A percentile compares a stretch with the other conserved stretches of the same genome.
Evolutionary conservation across 2,888 invertebrate species (phyloP).

Genomic region (Agriopis aurantiaria): DNA sequence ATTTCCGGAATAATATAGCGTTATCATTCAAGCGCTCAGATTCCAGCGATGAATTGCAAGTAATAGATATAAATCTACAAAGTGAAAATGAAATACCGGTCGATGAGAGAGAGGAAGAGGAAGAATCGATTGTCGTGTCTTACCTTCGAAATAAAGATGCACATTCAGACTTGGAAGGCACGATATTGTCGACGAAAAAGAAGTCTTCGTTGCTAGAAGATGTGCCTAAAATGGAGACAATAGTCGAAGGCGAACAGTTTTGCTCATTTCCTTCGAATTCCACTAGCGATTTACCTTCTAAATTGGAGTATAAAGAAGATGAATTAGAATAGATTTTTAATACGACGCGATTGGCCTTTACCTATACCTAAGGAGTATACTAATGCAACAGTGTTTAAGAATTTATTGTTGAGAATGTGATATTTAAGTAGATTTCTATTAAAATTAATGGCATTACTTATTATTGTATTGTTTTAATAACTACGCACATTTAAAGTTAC

Average conservation of each 20-base stretch:
- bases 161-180: conserved; percentile 52
- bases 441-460: conserved; percentile 11
- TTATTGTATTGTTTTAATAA: not conserved
- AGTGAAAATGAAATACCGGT: conserved; percentile 61
- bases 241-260: conserved; percentile 63
- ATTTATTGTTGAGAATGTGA: conserved; percentile 9
- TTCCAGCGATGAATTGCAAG: conserved; percentile 60
- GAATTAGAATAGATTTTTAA: conserved; percentile 33
- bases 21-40: conserved; percentile 49
- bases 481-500: not conserved
- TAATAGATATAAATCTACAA: conserved; percentile 65
- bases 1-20: conserved; percentile 41
- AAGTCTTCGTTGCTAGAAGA: conserved; percentile 63
- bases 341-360: conserved; percentile 3
- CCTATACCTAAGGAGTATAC: not conserved
- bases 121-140: conserved; percentile 64
- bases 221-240: conserved; percentile 71
- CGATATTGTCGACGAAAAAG: conserved; percentile 57
- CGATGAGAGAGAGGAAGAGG: conserved; percentile 53
- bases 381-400: conserved; percentile 19
- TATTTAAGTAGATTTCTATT: conserved; percentile 7
- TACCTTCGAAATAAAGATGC: conserved; percentile 63
- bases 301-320: conserved; percentile 39
- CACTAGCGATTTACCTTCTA: conserved; percentile 32
- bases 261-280: conserved; percentile 48